Conservation (phyloP, 2,888 invertebrate species). For the Tachystola acroxantha region DNA sequence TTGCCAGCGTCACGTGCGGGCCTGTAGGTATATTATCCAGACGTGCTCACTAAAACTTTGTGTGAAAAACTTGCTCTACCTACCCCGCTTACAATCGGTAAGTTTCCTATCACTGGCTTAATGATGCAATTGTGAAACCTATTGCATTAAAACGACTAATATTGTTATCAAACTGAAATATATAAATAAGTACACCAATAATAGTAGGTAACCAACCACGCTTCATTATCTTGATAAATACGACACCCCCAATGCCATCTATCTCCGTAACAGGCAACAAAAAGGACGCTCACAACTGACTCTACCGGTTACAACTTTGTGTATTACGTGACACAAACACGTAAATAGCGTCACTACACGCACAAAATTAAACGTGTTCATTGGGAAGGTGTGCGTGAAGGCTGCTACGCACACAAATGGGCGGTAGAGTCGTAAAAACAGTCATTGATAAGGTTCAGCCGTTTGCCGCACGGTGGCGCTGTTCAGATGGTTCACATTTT, state of each 20-base stretch:
- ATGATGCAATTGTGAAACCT: neutral
- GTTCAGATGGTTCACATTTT: slow-evolving; percentile 48
- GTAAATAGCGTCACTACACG: slow-evolving; percentile 55
- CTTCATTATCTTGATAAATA: too few species aligned
- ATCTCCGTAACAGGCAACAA: slow-evolving; percentile 58
- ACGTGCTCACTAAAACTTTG: slow-evolving; percentile 41
- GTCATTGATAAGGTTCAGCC: slow-evolving; percentile 72
- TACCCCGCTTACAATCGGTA: slow-evolving; percentile 40
- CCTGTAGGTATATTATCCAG: slow-evolving; percentile 49
- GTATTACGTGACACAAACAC: slow-evolving; percentile 59
- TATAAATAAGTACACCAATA: too few species aligned
- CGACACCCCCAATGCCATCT: slow-evolving; percentile 66
- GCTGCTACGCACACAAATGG: slow-evolving; percentile 52
- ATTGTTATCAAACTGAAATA: too few species aligned
- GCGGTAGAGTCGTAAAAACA: slow-evolving; percentile 45
- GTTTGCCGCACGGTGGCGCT: slow-evolving; percentile 72
- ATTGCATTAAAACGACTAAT: neutral
- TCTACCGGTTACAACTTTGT: slow-evolving; percentile 39
- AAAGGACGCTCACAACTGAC: slow-evolving; percentile 34
- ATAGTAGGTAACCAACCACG: too few species aligned
- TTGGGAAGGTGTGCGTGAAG: slow-evolving; percentile 56
- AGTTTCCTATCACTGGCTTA: slow-evolving; percentile 31
- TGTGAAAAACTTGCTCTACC: slow-evolving; percentile 38
- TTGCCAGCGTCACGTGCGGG: slow-evolving; percentile 44
- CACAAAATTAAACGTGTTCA: slow-evolving; percentile 45